Evolutionary conservation across 2,113 vertebrate genomes (phyloP), one percentile per base, ranked within the genome.

Genomic region (Actenoides lindsayi): DNA sequence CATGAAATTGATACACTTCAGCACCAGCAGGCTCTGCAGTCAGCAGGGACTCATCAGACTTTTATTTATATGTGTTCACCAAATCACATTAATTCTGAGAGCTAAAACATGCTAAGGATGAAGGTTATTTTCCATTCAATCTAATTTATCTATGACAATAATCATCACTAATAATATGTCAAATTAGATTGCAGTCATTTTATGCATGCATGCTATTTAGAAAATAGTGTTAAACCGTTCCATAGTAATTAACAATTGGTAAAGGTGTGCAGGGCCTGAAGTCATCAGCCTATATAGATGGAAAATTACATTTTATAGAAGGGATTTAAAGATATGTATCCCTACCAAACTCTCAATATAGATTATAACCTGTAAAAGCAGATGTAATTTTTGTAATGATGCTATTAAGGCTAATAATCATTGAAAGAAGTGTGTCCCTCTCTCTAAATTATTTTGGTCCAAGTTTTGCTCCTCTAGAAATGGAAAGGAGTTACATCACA

Each of bases 1-100:
- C 98, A 98, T 98, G 98, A 98, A 99, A 98, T 98, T 98, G 98
- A 99, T 98, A 98, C 95, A 98, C 98, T 98, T 98, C 97, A 98
- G 96, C 94, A 98, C 97, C 97, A 97, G 97, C 98, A 98, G 97
- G 96, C 94, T 97, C 96, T 97, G 96, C 85, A 98, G 98, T 98
- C 98, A 98, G 96, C 97, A 93, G 98, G 98, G 98, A 98, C 98
- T 98, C 98, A 98, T 98, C 98, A 98, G 97, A 98, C 97, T 97
- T 98, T 98, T 98, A 98, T 98, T 98, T 98, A 98, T 98, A 98
- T 98, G 98, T 98, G 98, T 98, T 98, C 98, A 98, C 98, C 97
- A 98, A 99, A 98, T 98, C 98, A 98, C 98, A 98, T 98, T 98
- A 98, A 98, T 98, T 98, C 97, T 97, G 97, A 98, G 97, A 98